Base-by-base conservation (phyloP, 2,797 vertebrate species). In the Enteromius unitaeniatus region DNA sequence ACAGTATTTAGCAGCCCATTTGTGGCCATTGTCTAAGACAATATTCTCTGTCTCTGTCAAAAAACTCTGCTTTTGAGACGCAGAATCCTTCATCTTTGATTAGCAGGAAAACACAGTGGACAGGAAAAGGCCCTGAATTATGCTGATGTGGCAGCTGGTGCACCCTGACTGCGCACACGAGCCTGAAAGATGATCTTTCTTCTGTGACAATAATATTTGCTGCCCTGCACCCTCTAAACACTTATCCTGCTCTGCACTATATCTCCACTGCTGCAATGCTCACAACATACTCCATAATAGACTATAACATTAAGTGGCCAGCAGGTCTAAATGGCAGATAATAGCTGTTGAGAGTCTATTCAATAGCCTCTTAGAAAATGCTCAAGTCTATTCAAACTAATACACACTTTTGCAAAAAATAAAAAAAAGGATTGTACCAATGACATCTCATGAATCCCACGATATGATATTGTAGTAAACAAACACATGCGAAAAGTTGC, bases 281-380 rank as follows among this genome's bases (percentile, higher is more conserved):
- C 23, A 78, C 75, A 49, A 78, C 49, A 49, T 31, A 78, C 53
- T 49, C 26, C 9, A 78, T 78, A 69, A 69, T 69, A 78, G 49
- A 69, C 75, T 51, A 37, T 69, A 78, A 78, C 74, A 84, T 78
- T 78, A 72, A 64, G 53, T 72, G 75, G 28, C 47, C 82, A 70
- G 28, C 53, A 69, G 74, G 74, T 77, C 64, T 83, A 78, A 83
- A 83, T 83, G 74, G 34, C 26, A 83, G 65, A 78, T 78, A 84
- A 84, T 78, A 70, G 67, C 74, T 17, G 26, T 31, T 60, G 21
- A 69, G 40, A 42, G 42, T 78, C 49, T 77, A 68, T 77, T 69
- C 53, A 84, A 37, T 78, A 9, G 47, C 7, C 62, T 68, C 23
- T 76, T 28, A 53, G 62, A 60, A 51, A 78, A 74, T 31, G 23